Percentiles rank a stretch among this genome's conserved stretches.
These are phyloP conservation scores for Pocillopora grandis DNA, from an alignment of 92 coral and sea anemone genomes.

Conservation along the genomic window DNA sequence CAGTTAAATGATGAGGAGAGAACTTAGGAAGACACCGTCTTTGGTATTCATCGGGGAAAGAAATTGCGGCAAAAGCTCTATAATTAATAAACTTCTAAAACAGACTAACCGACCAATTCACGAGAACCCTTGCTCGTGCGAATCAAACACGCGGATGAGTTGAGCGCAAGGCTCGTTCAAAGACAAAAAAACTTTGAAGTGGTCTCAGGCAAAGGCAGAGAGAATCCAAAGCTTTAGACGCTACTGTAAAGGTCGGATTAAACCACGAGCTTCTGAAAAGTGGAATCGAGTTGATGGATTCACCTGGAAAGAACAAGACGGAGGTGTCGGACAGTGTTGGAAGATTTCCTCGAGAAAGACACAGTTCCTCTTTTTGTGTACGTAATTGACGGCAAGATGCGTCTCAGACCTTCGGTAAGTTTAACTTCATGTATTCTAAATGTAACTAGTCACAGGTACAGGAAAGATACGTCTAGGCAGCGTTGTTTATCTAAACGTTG, in stretches of 20 bases:
- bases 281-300: constrained; percentile 64
- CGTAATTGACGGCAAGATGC: constrained; percentile 54
- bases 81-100: constrained; percentile 50
- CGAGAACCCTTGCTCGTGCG: constrained; percentile 66
- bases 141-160: constrained; percentile 31
- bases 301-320: constrained; percentile 65
- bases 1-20: constrained; percentile 29
- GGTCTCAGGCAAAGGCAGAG: constrained; percentile 44
- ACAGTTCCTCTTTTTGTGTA: constrained; percentile 61
- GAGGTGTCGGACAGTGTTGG: constrained; percentile 55
- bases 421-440: no score
- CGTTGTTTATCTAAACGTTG: no score
- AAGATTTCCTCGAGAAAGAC: constrained; percentile 49
- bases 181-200: constrained; percentile 14
- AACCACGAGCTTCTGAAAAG: constrained; percentile 54
- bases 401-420: constrained; percentile 50
- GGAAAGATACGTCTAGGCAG: no score
- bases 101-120: constrained; percentile 47
- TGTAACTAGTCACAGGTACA: no score
- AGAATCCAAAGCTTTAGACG: constrained; percentile 16
- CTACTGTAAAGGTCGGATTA: constrained; percentile 49
- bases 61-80: constrained; percentile 67
- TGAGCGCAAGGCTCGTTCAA: constrained; percentile 30
- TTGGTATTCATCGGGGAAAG: constrained; percentile 62
- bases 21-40: constrained; percentile 38